phyloP scores from a whole-genome alignment of 2,113 vertebrate species.

The Prinia subflava region DNA sequence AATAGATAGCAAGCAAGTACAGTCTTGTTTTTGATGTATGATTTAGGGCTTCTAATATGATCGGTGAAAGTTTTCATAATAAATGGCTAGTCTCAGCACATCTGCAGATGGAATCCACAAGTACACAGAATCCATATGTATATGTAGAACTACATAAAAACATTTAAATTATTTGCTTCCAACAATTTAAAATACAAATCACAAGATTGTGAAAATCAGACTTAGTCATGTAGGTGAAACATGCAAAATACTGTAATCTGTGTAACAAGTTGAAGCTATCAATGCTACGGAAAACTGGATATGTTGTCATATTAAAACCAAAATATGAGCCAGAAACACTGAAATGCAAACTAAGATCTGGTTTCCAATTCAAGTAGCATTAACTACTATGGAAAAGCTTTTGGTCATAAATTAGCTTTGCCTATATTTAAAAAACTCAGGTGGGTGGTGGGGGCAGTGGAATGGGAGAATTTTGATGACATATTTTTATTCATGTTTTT shows the following conservation, averaged over 20 bases:
- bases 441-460: rapidly evolving
- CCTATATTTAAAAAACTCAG: not conserved
- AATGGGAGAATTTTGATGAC: not conserved
- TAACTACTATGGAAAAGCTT: not conserved
- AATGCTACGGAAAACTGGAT: not conserved
- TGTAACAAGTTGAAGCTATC: not conserved
- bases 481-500: not conserved
- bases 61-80: not conserved
- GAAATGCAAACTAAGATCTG: not conserved
- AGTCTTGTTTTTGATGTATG: not conserved
- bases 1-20: not conserved
- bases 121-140: not conserved
- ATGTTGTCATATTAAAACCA: not conserved
- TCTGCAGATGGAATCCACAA: not conserved
- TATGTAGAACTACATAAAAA: not conserved
- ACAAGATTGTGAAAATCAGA: not conserved
- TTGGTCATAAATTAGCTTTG: not conserved
- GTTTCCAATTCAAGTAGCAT: not conserved
- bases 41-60: not conserved
- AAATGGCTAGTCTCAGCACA: not conserved
- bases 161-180: not conserved
- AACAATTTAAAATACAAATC: not conserved
- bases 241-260: not conserved
- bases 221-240: not conserved
- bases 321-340: not conserved